Conservation (phyloP, 2,113 vertebrate genomes). For the Apteryx mantelli region DNA sequence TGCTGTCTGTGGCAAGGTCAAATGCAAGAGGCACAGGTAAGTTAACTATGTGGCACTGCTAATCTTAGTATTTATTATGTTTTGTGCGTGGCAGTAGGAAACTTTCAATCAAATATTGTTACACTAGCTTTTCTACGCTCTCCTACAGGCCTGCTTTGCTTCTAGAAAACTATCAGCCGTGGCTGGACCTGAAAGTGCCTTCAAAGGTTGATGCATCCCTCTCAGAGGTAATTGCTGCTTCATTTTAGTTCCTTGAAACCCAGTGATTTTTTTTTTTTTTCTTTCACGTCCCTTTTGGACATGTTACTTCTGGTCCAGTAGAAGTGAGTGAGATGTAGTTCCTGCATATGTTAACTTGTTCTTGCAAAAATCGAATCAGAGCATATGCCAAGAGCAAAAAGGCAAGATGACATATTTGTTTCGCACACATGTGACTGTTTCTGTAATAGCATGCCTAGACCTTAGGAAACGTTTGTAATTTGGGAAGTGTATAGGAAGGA, state of each 20-base stretch:
- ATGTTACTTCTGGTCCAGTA: not conserved
- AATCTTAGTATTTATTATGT: not conserved
- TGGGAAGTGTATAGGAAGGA: not conserved
- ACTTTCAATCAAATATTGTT: not conserved
- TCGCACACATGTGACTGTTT: not conserved
- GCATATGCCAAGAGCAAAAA: not conserved
- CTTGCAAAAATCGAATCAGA: not conserved
- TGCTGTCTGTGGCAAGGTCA: slow-evolving; percentile 93
- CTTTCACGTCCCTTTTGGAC: rapidly evolving
- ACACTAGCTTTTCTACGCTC: not conserved
- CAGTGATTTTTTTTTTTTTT: not conserved
- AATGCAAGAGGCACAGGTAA: slow-evolving; percentile 94
- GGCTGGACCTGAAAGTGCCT: slow-evolving; percentile 91
- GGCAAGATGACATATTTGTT: not conserved
- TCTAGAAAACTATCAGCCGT: slow-evolving; percentile 95
- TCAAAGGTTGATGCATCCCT: slow-evolving; percentile 94
- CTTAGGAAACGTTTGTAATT: rapidly evolving
- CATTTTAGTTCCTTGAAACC: not conserved
- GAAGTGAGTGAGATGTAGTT: not conserved
- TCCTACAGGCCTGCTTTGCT: slow-evolving; percentile 85
- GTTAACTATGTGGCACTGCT: not conserved
- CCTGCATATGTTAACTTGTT: not conserved
- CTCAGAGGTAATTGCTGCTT: slow-evolving; percentile 85
- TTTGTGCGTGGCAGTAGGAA: not conserved
- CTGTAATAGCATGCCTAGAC: not conserved